Evolutionary conservation across 35 echinoderm and acorn worm species (phyloP), one percentile per base, ranked within the genome.

Genomic region (Lytechinus variegatus): DNA sequence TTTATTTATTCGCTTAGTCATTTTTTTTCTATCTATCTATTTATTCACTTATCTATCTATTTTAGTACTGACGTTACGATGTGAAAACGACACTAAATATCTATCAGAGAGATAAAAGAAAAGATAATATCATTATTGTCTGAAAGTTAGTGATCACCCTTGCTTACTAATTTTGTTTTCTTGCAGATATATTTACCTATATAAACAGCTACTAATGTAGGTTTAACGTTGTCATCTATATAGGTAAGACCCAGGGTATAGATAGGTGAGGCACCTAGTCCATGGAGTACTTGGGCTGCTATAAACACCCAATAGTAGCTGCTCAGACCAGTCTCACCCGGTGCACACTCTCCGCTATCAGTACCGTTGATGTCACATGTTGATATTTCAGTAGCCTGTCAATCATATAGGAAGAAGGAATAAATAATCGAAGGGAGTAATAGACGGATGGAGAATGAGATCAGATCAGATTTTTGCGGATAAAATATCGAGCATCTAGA

Each of bases 171-270:
- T 44, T 44, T 44, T 44, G 33, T 44, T 44, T 44, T 44, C 33
- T 44, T 44, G 33, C 33, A 44, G 33, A 44, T 6, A 57, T 5
- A 95, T 96, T 97, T 86, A 99, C 98, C 98, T 53, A 97, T 96
- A 56, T 98, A 99, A 27, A 97, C 55, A 11, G 98, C 95, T 1
- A 96, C 96, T 9, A 86, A 86, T 24, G 53, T 94, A 19, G 97
- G 96, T n/a, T 94, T 95, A 8, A 96, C 96, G 89, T 98, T 98
- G 10, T 97, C 97, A 89, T 99, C 97, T 11, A 99, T 89, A 71
- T 96, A 99, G n/a, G 95, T 89, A 51, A 96, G 87, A 52, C 98
- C 98, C 0, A 99, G 91, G 8, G 98, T 99, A 72, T 99, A 99
- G 11, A 99, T 86, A 33, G 98, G 98, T 10, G 98, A 97, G 55